Evolutionary conservation across 2,797 vertebrate genomes (phyloP), one percentile per base, ranked within the genome.

Genomic region (Sternarchorhynchus goeldii): DNA sequence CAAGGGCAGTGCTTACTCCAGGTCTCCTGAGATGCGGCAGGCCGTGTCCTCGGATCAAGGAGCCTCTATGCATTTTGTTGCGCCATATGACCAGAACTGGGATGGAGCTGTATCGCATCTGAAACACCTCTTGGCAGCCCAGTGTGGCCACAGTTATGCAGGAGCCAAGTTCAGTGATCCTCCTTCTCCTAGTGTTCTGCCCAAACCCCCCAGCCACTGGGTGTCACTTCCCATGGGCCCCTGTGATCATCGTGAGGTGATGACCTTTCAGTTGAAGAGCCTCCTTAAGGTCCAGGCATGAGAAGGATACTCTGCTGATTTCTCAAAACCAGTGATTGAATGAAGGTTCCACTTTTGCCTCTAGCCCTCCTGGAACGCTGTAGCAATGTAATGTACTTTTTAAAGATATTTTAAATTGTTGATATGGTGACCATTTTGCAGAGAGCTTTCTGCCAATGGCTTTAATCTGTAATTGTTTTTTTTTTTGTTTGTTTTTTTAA

Each of bases 111-210:
- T 95, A 60, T 91, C 95, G n/a, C 95, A 91, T 82, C 90, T 91
- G 59, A 95, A 90, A 82, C 91, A 94, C 68, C 90, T 98, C 79
- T 94, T 98, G 89, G 90, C 91, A 62, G 84, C 93, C 82, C 94
- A 95, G 81, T 91, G 92, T 80, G 95, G 91, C 83, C 95, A 96
- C 50, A 96, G 96, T 90, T 99, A 98, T 45, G 97, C 97, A 20
- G 97, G 97, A 85, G 95, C 96, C 63, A 99, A 99, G 89, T 99
- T 98, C 86, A 99, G 97, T 5, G 96, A 99, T 89, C 97, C 96
- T 0, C 97, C 97, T 56, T 97, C 94, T 53, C 97, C 97, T 73
- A 99, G 97, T 84, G 95, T 99, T 84, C 93, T 99, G 85, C 97
- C 97, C 73, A 96, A 96, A 80, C 97, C 97, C 70, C 97, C 97